Percentiles rank a stretch among this genome's conserved stretches.
Evolutionary conservation across 2,888 invertebrate species (phyloP).

Genomic region (Chrysolina oricalcia): DNA sequence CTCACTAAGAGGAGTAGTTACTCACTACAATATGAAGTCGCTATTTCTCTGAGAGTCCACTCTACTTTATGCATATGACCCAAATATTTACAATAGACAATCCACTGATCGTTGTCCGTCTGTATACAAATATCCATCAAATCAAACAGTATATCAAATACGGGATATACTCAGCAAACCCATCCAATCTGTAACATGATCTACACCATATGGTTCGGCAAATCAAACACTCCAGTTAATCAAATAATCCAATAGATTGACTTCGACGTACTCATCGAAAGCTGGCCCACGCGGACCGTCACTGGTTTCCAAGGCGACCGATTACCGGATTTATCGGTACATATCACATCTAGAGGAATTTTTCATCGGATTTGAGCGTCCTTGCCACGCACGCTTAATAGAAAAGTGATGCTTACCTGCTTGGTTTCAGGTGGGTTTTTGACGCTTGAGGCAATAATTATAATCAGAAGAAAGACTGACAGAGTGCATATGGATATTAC

Average conservation of each 20-base stretch:
- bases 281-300: slow-evolving; percentile 1
- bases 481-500: slow-evolving; percentile 58
- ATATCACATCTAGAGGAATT: neutral
- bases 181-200: slow-evolving; percentile 29
- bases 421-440: slow-evolving; percentile 36
- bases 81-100: too few relatives aligned
- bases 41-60: too few relatives aligned
- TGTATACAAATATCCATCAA: neutral
- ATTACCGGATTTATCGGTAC: slow-evolving; percentile 3
- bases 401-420: neutral
- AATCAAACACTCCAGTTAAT: slow-evolving; percentile 41
- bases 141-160: slow-evolving; percentile 14
- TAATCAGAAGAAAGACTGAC: slow-evolving; percentile 57
- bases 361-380: neutral
- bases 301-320: slow-evolving; percentile 38
- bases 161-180: neutral
- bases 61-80: too few relatives aligned
- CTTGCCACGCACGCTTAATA: slow-evolving; percentile 5
- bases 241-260: slow-evolving; percentile 33
- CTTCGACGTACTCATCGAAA: slow-evolving; percentile 25
- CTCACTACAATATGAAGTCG: too few relatives aligned
- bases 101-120: neutral
- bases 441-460: slow-evolving; percentile 54
- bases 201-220: slow-evolving; percentile 37
- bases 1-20: too few relatives aligned